These are phyloP conservation scores for Halichoerus grypus DNA, from an alignment of 2,113 vertebrate species.

Conservation along the genomic window DNA sequence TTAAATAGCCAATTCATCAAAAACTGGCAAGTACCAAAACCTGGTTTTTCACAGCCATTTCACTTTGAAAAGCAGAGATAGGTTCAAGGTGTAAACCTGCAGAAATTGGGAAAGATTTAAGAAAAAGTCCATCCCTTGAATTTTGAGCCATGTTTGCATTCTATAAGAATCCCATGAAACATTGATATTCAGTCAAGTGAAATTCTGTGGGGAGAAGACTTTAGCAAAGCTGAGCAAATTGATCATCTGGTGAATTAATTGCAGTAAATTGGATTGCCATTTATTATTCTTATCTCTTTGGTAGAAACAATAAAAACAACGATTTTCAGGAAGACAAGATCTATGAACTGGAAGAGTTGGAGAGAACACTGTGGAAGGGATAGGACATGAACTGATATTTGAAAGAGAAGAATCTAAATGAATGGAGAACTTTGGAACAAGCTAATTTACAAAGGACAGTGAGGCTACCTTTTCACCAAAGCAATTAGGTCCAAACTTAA, in stretches of 20 bases:
- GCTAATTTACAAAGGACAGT: background rate
- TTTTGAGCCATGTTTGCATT: background rate
- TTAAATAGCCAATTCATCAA: conserved; percentile 10
- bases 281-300: conserved; percentile 36
- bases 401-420: background rate
- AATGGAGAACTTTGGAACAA: background rate
- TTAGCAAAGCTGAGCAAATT: background rate
- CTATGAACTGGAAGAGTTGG: background rate
- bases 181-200: background rate
- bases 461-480: background rate
- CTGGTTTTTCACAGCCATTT: background rate
- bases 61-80: background rate
- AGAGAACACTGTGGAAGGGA: background rate
- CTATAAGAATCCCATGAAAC: background rate
- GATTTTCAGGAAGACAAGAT: background rate
- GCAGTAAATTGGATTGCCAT: background rate
- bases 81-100: background rate
- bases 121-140: background rate
- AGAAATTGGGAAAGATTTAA: background rate
- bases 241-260: background rate
- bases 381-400: background rate
- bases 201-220: background rate
- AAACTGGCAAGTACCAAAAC: background rate
- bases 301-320: conserved; percentile 2
- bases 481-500: background rate